These are phyloP conservation scores for Gallinago nigripennis DNA, from an alignment of 2,797 vertebrate species.

Conservation along the genomic window DNA sequence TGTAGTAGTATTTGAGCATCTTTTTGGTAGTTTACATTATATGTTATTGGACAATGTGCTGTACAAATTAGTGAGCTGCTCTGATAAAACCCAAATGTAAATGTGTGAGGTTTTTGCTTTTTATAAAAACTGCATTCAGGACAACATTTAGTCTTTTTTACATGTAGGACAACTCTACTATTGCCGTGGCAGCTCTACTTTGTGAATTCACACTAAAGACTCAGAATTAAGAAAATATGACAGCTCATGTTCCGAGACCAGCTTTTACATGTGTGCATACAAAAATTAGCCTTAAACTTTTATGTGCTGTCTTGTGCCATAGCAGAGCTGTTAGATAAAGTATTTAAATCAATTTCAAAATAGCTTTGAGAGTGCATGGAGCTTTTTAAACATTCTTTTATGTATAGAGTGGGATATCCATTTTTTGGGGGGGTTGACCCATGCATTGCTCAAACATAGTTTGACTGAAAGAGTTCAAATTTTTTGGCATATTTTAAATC, in stretches of 20 bases:
- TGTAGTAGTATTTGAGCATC: conserved; percentile 22
- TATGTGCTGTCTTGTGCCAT: conserved; percentile 22
- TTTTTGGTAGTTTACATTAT: conserved; percentile 17
- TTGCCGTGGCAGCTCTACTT: conserved; percentile 40
- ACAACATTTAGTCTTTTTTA: conserved; percentile 6
- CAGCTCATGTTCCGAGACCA: neutral
- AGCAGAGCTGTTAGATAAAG: neutral
- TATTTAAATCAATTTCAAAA: neutral
- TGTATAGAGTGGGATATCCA: neutral
- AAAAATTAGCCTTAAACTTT: conserved; percentile 57
- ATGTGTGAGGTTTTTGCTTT: neutral
- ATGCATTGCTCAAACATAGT: neutral
- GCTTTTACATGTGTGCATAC: neutral
- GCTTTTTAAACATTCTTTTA: neutral
- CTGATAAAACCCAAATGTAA: conserved; percentile 59
- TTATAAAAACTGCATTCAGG: conserved; percentile 6
- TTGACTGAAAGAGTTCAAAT: neutral
- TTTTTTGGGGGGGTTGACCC: neutral
- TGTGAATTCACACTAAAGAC: neutral
- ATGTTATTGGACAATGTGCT: conserved; percentile 28
- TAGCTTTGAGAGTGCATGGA: neutral
- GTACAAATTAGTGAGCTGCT: conserved; percentile 51
- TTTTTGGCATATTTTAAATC: neutral
- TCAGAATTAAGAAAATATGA: neutral
- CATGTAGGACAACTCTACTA: neutral